Conservation (phyloP, 1,140 invertebrate genomes). For the Caenorhabditis inopinata region DNA sequence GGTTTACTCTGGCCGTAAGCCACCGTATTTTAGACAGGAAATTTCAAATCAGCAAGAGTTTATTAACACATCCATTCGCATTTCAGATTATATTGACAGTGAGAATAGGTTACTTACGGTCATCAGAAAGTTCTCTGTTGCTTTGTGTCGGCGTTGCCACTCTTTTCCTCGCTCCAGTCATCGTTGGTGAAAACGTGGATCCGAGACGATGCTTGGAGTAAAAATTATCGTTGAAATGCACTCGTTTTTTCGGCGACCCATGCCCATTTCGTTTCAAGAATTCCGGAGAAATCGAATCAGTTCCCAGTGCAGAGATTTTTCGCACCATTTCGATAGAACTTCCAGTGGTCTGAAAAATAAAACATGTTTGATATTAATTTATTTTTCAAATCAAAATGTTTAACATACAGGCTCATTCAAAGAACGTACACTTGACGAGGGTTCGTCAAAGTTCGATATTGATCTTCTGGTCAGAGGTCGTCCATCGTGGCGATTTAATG, state of each 20-base stretch:
- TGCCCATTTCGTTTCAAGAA: not conserved
- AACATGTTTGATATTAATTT: no score
- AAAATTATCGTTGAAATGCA: no score
- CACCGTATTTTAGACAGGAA: no score
- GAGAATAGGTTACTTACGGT: no score
- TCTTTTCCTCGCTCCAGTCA: not conserved
- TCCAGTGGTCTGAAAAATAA: not conserved
- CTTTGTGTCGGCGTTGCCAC: not conserved
- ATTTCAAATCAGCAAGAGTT: no score
- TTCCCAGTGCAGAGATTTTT: not conserved
- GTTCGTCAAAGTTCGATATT: not conserved
- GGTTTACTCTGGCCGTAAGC: no score
- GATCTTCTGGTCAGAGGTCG: not conserved
- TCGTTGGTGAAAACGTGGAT: not conserved
- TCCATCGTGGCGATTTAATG: not conserved
- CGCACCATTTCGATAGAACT: not conserved
- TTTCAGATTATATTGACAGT: no score
- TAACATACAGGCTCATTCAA: no score
- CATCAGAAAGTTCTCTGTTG: not conserved
- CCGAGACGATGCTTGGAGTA: conserved; percentile 20
- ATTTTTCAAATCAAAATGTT: no score
- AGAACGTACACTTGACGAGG: not conserved
- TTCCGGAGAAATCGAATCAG: conserved; percentile 1
- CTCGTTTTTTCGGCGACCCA: not conserved
- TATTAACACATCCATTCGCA: no score